A percentile compares a stretch with the other conserved stretches of the same genome.
These are phyloP conservation scores for Heliconius nattereri DNA, from an alignment of 1,140 invertebrate genomes.

Conservation along the genomic window DNA sequence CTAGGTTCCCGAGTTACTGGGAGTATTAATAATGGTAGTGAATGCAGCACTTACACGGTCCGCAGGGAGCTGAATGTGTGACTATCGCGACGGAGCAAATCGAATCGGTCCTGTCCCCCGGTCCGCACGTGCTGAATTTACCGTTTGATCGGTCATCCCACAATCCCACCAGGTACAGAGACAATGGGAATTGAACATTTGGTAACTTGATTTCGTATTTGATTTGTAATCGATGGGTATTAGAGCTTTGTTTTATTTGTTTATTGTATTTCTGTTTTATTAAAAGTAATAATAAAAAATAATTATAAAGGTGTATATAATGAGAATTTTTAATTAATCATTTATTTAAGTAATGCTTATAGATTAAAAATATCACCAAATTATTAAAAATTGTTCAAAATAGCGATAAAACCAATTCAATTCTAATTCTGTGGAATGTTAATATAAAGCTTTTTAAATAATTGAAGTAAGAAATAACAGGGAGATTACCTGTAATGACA, in stretches of 20 bases:
- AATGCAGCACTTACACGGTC: slow-evolving; percentile 78
- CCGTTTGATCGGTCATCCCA: slow-evolving; percentile 61
- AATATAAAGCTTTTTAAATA: slow-evolving; percentile 2
- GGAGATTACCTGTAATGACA: slow-evolving; percentile 47
- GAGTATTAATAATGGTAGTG: slow-evolving; percentile 76
- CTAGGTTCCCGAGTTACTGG: slow-evolving; percentile 51
- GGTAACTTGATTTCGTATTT: slow-evolving; percentile 11
- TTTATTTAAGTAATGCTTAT: neutral
- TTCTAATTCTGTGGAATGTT: neutral
- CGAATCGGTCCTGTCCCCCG: slow-evolving; percentile 68
- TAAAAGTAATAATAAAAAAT: neutral
- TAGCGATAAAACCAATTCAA: neutral
- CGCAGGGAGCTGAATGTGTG: slow-evolving; percentile 74
- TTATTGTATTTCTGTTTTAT: neutral
- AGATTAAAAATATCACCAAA: neutral
- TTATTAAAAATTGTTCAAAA: neutral
- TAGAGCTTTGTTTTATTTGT: neutral
- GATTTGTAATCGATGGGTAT: slow-evolving; percentile 16
- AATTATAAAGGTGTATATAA: neutral
- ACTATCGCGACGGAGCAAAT: slow-evolving; percentile 75
- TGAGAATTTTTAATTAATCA: neutral
- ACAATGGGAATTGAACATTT: slow-evolving; percentile 38
- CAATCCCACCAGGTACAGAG: slow-evolving; percentile 47
- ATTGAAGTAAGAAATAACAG: slow-evolving; percentile 24
- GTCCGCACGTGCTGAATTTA: slow-evolving; percentile 66